Percentiles rank a stretch among this genome's conserved stretches.
These are phyloP conservation scores for Australoheros facetus DNA, from an alignment of 2,797 vertebrate genomes.

Conservation along the genomic window DNA sequence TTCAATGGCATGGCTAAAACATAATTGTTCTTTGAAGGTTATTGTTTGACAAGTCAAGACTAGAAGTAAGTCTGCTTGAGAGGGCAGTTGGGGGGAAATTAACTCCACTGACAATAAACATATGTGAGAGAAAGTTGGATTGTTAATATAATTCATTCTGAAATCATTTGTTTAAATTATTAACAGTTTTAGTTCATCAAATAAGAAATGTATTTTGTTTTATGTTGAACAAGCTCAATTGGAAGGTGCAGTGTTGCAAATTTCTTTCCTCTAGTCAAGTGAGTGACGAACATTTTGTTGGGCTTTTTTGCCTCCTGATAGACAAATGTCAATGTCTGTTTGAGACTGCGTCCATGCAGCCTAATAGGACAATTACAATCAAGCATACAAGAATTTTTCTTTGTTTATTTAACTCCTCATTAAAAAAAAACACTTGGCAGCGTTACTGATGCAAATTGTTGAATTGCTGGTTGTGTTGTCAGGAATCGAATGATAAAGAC, in stretches of 20 bases:
- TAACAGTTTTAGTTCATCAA: neutral
- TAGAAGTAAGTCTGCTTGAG: rapidly evolving
- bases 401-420: neutral
- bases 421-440: neutral
- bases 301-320: neutral
- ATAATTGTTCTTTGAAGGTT: neutral
- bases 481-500: neutral
- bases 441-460: neutral
- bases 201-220: neutral
- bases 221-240: neutral
- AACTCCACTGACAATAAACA: neutral
- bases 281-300: neutral
- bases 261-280: neutral
- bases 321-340: neutral
- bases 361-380: neutral
- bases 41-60: neutral
- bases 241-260: rapidly evolving
- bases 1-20: neutral
- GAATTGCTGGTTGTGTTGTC: neutral
- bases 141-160: neutral
- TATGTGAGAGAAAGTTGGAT: neutral
- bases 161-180: neutral
- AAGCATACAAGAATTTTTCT: neutral
- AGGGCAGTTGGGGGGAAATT: neutral
- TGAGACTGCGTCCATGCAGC: neutral